Conservation (phyloP, 2,113 vertebrate species). For the Stigmatopora argus region DNA sequence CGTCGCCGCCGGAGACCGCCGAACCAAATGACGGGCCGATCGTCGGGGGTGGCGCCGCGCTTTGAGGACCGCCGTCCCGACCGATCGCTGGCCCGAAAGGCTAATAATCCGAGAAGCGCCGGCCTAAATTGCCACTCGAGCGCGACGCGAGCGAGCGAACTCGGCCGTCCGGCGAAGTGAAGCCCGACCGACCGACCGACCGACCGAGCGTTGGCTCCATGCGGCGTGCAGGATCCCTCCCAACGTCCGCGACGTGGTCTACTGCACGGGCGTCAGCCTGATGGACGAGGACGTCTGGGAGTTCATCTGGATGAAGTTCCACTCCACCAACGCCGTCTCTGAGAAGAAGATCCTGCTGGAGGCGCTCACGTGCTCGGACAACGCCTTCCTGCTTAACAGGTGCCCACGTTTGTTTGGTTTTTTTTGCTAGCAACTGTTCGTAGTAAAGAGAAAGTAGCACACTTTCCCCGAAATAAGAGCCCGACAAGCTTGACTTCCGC, state of each 20-base stretch:
- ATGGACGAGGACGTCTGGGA: slow-evolving; percentile 99
- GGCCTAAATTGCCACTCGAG: neutral
- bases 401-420: slow-evolving; percentile 8
- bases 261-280: slow-evolving; percentile 94
- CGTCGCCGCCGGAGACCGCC: neutral
- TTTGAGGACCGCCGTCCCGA: no score
- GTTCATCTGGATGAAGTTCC: slow-evolving; percentile 99
- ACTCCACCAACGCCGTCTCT: slow-evolving; percentile 85
- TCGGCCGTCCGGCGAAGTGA: neutral
- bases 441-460: no score
- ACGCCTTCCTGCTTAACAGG: slow-evolving; percentile 90
- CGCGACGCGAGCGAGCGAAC: neutral
- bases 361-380: slow-evolving; percentile 94
- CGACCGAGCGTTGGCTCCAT: neutral
- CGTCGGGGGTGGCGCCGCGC: no score
- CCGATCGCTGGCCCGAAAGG: neutral
- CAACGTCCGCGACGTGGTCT: slow-evolving; percentile 93
- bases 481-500: neutral
- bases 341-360: slow-evolving; percentile 96
- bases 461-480: no score
- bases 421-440: no score
- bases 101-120: neutral
- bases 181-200: no score
- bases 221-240: slow-evolving; percentile 80
- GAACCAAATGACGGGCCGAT: no score